Evolutionary conservation across 2,888 invertebrate species (phyloP), one percentile per base, ranked within the genome.

Genomic region (Halictus quadricinctus): DNA sequence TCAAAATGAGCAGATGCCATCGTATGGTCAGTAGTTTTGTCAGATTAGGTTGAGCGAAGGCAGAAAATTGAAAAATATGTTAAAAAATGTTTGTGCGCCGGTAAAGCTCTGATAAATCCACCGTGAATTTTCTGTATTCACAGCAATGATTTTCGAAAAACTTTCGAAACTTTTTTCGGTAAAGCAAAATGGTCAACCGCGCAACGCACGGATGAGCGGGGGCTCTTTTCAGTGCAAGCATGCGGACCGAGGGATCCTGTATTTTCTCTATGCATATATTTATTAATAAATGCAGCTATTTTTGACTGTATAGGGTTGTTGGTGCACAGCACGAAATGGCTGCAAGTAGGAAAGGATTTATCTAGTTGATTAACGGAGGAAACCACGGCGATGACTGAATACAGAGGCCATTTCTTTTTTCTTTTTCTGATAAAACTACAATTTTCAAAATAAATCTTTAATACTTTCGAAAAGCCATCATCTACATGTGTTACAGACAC

Each of bases 131-230:
- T 8, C 15, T 29, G 64, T 29, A 29, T 64, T 15, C 15, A 29
- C 64, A 29, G 29, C 58, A 58, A 58, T 18, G 29, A 29, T 64
- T 64, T 64, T 64, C 64, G 29, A 64, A 64, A 64, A 64, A 64
- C 36, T 64, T 64, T 64, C 64, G 15, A 8, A 64, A 64, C 8
- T 64, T 64, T 64, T 64, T 64, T 29, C 29, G 15, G 15, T 36
- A 29, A 64, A 64, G 29, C 64, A 29, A 64, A 64, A 18, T 36
- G 64, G 29, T 36, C 18, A 29, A 64, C 64, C 64, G 29, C 29
- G 29, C 29, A 3, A 29, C 29, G 64, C 64, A 64, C 36, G 29
- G 64, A 29, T 64, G 64, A 64, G 2, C 64, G 15, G 18, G 18
- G 18, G 29, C 64, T 25, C 64, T 36, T 29, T 64, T 64, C 29